A percentile compares a stretch with the other conserved stretches of the same genome.
phyloP scores from a whole-genome alignment of 2,113 vertebrate genomes.

The Manacus vitellinus region DNA sequence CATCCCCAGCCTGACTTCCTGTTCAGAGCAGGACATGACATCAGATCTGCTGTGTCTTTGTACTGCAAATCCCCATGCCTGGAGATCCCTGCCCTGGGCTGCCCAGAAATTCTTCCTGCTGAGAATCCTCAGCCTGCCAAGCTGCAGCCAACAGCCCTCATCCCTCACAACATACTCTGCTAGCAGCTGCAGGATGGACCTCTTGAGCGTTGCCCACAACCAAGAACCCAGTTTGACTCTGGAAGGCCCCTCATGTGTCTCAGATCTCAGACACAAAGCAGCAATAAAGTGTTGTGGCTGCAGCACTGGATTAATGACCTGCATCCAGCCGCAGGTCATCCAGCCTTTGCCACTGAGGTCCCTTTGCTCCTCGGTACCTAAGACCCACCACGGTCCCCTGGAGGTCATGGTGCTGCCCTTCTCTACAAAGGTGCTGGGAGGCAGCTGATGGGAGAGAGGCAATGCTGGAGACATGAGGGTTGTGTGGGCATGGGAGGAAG shows the following conservation, averaged over 20 bases:
- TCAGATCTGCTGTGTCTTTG: not conserved
- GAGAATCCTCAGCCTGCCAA: not conserved
- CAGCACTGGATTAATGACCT: not conserved
- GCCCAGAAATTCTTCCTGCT: not conserved
- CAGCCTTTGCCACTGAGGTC: not conserved
- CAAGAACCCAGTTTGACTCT: not conserved
- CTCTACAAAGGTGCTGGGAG: not conserved
- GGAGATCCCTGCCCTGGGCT: not conserved
- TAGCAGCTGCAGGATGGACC: not conserved
- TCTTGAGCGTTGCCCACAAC: not conserved
- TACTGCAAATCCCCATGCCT: not conserved
- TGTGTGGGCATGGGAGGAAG: not conserved
- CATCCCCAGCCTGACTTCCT: not conserved
- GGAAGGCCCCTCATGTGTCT: not conserved
- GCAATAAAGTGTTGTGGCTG: no score
- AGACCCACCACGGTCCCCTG: not conserved
- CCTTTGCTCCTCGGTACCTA: fast-evolving
- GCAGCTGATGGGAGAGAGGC: not conserved
- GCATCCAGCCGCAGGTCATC: no score
- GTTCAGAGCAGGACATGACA: not conserved
- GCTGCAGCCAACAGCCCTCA: not conserved
- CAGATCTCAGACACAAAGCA: not conserved
- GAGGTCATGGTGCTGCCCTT: not conserved
- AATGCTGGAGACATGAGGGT: not conserved
- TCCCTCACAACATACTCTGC: fast-evolving